Percentiles rank a stretch among this genome's conserved stretches.
Evolutionary conservation across 2,888 invertebrate genomes (phyloP).

Genomic region (Thumatha senex): DNA sequence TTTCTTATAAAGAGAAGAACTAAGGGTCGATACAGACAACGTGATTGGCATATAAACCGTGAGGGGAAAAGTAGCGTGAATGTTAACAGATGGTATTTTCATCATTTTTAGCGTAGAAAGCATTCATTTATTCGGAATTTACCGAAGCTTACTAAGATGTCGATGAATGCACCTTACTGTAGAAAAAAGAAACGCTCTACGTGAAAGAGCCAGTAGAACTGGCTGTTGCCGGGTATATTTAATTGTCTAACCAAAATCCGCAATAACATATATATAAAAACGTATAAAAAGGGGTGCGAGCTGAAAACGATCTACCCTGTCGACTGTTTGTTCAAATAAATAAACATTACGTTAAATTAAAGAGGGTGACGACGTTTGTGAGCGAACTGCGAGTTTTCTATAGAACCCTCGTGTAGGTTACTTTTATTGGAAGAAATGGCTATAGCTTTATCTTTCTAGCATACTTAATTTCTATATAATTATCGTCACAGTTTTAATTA

Average conservation of each 20-base stretch:
- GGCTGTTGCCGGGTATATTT: slow-evolving; percentile 2
- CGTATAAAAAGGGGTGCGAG: slow-evolving; percentile 54
- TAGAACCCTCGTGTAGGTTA: slow-evolving; percentile 34
- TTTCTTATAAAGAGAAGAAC: not conserved
- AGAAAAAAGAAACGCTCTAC: too few species aligned
- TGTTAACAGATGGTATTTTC: too few species aligned
- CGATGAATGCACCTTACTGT: too few species aligned
- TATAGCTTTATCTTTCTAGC: slow-evolving; percentile 43
- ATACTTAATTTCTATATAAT: not conserved
- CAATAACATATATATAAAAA: slow-evolving; percentile 32
- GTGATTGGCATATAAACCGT: not conserved
- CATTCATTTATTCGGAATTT: too few species aligned
- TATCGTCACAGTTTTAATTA: not conserved
- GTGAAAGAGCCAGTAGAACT: not conserved
- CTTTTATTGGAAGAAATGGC: slow-evolving; percentile 45
- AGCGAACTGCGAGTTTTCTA: slow-evolving; percentile 43
- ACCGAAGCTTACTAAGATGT: too few species aligned
- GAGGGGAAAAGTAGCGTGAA: too few species aligned
- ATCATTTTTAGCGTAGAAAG: too few species aligned
- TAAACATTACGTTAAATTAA: slow-evolving; percentile 74
- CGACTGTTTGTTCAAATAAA: slow-evolving; percentile 66
- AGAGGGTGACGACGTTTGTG: slow-evolving; percentile 50
- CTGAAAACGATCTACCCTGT: slow-evolving; percentile 63
- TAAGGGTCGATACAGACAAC: slow-evolving; percentile 3
- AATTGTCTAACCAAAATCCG: not conserved